phyloP scores from a whole-genome alignment of 2,888 invertebrate genomes.

The Abrostola tripartita region DNA sequence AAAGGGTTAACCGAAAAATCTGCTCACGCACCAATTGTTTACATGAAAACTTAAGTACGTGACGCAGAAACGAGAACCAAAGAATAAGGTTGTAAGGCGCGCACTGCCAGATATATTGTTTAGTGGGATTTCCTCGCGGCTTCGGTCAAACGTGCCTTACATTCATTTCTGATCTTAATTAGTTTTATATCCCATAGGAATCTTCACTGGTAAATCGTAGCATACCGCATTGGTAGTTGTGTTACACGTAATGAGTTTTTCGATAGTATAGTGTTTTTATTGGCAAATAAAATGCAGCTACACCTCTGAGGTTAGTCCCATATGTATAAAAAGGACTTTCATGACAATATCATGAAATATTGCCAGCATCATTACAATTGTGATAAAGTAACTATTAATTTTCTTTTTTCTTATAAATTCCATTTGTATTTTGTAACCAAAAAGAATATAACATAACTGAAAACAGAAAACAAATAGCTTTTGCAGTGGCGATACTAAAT shows the following conservation, averaged over 20 bases:
- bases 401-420: no score
- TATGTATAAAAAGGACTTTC: no score
- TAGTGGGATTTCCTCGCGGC: neutral
- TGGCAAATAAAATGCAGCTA: conserved; percentile 9
- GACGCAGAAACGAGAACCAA: conserved; percentile 54
- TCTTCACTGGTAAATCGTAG: conserved; percentile 1
- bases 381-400: no score
- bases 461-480: conserved; percentile 1
- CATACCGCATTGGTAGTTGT: conserved; percentile 8
- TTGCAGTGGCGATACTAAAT: conserved; percentile 19
- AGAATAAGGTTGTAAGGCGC: conserved; percentile 47
- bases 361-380: no score
- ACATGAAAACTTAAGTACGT: conserved; percentile 60
- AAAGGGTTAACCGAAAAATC: conserved; percentile 42
- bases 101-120: conserved; percentile 31
- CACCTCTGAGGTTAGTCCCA: no score
- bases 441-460: neutral
- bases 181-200: conserved; percentile 15
- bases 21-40: conserved; percentile 56
- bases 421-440: neutral
- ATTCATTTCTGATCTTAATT: conserved; percentile 32
- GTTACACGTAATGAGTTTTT: conserved; percentile 12
- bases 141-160: conserved; percentile 18
- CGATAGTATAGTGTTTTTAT: conserved; percentile 3
- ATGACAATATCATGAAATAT: no score